These are phyloP conservation scores for Sinocyclocheilus rhinocerous DNA, from an alignment of 2,113 vertebrate genomes.

Conservation along the genomic window DNA sequence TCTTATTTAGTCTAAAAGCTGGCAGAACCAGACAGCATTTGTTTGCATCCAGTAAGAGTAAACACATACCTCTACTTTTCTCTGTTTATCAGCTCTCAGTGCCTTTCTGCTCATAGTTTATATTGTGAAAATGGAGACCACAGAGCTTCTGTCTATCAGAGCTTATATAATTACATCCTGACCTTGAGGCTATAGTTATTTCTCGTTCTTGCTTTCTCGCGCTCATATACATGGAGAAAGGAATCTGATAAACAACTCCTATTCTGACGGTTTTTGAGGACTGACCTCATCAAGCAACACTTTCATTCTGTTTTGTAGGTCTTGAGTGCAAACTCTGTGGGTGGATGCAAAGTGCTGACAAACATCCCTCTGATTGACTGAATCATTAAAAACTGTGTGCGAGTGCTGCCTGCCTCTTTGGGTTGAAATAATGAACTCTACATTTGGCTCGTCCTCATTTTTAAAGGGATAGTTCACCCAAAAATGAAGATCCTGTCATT, in stretches of 20 bases:
- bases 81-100: conserved; percentile 6
- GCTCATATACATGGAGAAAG: conserved; percentile 53
- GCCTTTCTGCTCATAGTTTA: conserved; percentile 24
- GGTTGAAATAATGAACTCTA: conserved; percentile 13
- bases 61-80: conserved; percentile 12
- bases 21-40: background rate
- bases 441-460: background rate
- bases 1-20: conserved; percentile 4
- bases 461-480: background rate
- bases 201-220: conserved; percentile 14
- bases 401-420: conserved; percentile 19
- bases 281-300: conserved; percentile 59
- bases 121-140: conserved; percentile 41
- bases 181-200: conserved; percentile 51
- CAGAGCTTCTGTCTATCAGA: conserved; percentile 24
- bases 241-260: conserved; percentile 65
- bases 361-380: conserved; percentile 34
- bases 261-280: conserved; percentile 57
- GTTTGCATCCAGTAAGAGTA: conserved; percentile 5
- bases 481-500: background rate
- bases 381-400: conserved; percentile 30
- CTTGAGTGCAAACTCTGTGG: conserved; percentile 38
- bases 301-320: conserved; percentile 51
- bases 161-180: conserved; percentile 52
- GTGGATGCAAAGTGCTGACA: conserved; percentile 38